Percentiles rank a stretch among this genome's conserved stretches.
Conservation (phyloP, 2,113 vertebrate genomes). For the Gobiocypris rarus region DNA sequence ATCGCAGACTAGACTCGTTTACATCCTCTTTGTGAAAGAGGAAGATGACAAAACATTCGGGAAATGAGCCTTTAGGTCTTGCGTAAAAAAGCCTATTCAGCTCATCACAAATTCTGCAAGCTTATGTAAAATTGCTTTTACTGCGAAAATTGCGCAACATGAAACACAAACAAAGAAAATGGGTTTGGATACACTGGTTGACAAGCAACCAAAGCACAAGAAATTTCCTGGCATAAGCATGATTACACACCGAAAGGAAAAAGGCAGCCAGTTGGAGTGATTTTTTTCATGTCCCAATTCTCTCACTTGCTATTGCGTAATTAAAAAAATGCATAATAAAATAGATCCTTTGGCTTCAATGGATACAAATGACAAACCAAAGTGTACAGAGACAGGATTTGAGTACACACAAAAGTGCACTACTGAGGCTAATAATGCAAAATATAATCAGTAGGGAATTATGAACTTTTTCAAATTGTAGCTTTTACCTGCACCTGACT, state of each 20-base stretch:
- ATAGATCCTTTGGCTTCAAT: background rate
- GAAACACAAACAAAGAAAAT: background rate
- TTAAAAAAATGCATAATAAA: background rate
- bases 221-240: background rate
- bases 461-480: background rate
- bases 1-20: background rate
- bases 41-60: background rate
- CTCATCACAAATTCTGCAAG: background rate
- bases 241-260: background rate
- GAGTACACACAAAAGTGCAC: background rate
- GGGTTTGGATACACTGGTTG: background rate
- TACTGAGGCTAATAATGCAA: background rate
- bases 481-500: background rate
- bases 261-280: background rate
- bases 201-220: background rate
- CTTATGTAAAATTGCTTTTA: background rate
- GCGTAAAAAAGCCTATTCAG: background rate
- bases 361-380: background rate
- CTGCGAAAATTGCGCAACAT: background rate
- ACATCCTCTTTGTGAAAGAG: background rate
- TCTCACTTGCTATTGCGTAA: background rate
- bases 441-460: background rate
- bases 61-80: conserved; percentile 14
- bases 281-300: background rate
- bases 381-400: background rate